These are phyloP conservation scores for Apantesis nais DNA, from an alignment of 2,888 invertebrate species.

Conservation along the genomic window DNA sequence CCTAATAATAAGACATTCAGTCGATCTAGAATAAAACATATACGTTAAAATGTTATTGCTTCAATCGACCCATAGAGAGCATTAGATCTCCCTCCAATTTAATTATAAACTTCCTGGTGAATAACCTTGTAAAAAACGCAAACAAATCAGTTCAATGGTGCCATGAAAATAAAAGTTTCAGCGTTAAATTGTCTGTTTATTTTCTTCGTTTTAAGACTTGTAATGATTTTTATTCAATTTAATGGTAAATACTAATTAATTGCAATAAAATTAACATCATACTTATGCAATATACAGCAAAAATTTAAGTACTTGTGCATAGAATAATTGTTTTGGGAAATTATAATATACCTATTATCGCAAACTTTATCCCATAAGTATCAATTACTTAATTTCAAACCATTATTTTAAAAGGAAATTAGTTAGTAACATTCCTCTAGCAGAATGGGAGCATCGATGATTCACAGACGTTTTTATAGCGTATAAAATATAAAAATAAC, in stretches of 20 bases:
- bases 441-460: slow-evolving; percentile 23
- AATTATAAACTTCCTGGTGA: slow-evolving; percentile 45
- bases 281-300: background rate
- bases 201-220: slow-evolving; percentile 22
- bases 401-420: slow-evolving; percentile 5
- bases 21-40: background rate
- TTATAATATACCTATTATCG: background rate
- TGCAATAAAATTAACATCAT: background rate
- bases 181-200: slow-evolving; percentile 42
- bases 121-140: slow-evolving; percentile 44
- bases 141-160: slow-evolving; percentile 48
- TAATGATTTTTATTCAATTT: slow-evolving; percentile 19
- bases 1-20: background rate
- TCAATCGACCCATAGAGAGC: slow-evolving; percentile 19
- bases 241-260: slow-evolving; percentile 3
- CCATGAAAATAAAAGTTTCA: slow-evolving; percentile 48
- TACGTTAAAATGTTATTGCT: slow-evolving; percentile 13
- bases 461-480: slow-evolving; percentile 31
- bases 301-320: background rate
- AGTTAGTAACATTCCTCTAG: slow-evolving; percentile 7
- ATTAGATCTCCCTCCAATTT: slow-evolving; percentile 23
- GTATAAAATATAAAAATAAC: slow-evolving; percentile 31
- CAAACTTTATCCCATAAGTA: background rate
- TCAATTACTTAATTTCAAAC: slow-evolving; percentile 1
- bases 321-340: background rate